Percentiles rank a stretch among this genome's conserved stretches.
Evolutionary conservation across 2,888 invertebrate genomes (phyloP).

Genomic region (Harpalus rubripes): DNA sequence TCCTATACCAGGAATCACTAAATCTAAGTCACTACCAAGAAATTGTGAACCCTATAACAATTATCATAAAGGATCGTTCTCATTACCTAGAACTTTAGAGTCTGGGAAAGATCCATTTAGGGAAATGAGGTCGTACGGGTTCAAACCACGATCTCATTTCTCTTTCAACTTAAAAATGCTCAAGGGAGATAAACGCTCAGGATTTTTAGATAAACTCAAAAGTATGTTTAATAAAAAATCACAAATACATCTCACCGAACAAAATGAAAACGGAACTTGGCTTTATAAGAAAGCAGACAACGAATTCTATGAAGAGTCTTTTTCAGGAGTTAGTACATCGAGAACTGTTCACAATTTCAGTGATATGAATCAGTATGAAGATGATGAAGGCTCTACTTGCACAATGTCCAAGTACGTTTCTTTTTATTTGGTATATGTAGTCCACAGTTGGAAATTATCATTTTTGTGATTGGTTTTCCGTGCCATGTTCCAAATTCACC

Average conservation of each 20-base stretch:
- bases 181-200: conserved; percentile 53
- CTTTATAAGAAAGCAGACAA: conserved; percentile 51
- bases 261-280: conserved; percentile 57
- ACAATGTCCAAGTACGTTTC: conserved; percentile 52
- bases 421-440: conserved; percentile 40
- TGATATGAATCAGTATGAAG: conserved; percentile 31
- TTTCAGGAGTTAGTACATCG: conserved; percentile 29
- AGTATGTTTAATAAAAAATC: conserved; percentile 65
- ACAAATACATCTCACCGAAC: conserved; percentile 57
- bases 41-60: conserved; percentile 58
- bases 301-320: conserved; percentile 35
- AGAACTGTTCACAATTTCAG: conserved; percentile 17
- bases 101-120: conserved; percentile 58
- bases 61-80: conserved; percentile 60
- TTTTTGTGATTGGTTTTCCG: conserved; percentile 74
- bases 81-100: conserved; percentile 63
- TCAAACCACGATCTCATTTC: conserved; percentile 60
- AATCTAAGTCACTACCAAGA: conserved; percentile 59
- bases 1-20: conserved; percentile 1
- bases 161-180: conserved; percentile 54
- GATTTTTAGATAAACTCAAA: conserved; percentile 62
- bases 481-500: conserved; percentile 74
- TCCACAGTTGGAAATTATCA: conserved; percentile 75
- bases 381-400: neutral
- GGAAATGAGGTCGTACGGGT: conserved; percentile 59